Base-by-base conservation (phyloP, 2,113 vertebrate genomes). In the Periophthalmodon schlosseri region DNA sequence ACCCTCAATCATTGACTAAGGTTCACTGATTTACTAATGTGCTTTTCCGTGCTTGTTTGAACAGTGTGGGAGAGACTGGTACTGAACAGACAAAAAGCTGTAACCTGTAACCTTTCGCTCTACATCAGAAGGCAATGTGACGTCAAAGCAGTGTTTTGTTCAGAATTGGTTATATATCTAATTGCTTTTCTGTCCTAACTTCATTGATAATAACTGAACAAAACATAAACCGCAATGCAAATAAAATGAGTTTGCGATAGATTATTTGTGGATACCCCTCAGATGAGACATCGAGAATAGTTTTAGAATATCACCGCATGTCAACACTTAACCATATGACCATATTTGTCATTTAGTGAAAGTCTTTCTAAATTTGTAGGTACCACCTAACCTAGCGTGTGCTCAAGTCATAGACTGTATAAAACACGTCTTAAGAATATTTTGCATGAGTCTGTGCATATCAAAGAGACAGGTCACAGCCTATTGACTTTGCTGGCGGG, bases 401-500 rank as follows among this genome's bases (percentile, higher is more conserved):
- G 23, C 28, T 63, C 60, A 34, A 7, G 3, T 15, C 28, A 28
- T 28, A 28, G 28, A 28, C 3, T 28, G 28, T 28, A 3, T 28
- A 28, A 28, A 3, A 12, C 20, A 23, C 33, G 4, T 24, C 57
- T 34, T 9, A 33, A 34, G 28, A 34, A 34, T 23, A 34, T 34
- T 9, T 18, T 63, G 28, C 60, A 63, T 7, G 14, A 61, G 58
- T 69, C 23, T 0, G 23, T 54, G 63, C 66, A n/a, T 61, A 50
- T 16, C 36, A 61, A 74, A 36, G 56, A 72, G 67, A 50, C 56
- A 67, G 82, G 76, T 69, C 74, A 39, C 60, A 50, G 50, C 63
- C 46, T 46, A 54, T 68, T 79, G 76, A 87, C 56, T 73, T 70
- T 56, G 69, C 61, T n/a, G 58, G 60, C 61, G 57, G 68, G 67